These are phyloP conservation scores for Rhopalosiphum nymphaeae DNA, from an alignment of 2,888 invertebrate species.

Conservation along the genomic window DNA sequence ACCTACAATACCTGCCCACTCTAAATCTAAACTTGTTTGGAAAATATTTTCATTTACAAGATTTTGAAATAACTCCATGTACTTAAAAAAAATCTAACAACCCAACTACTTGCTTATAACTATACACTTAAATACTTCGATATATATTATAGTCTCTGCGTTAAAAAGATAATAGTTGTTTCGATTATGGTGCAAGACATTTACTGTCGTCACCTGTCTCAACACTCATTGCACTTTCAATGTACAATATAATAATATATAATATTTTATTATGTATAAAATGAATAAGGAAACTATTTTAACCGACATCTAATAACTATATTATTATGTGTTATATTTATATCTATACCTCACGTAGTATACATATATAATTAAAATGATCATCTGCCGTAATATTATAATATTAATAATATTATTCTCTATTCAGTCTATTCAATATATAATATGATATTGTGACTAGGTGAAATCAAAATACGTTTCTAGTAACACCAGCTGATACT, in stretches of 20 bases:
- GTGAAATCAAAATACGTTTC: slow-evolving; percentile 2
- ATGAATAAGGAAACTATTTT: not conserved
- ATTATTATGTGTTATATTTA: not conserved
- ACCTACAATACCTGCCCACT: not conserved
- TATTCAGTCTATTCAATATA: not conserved
- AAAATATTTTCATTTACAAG: slow-evolving; percentile 21
- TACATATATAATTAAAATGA: not conserved
- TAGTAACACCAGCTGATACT: not conserved
- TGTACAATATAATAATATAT: not conserved
- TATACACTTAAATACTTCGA: not conserved
- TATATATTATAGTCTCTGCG: not conserved
- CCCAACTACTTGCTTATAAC: not conserved
- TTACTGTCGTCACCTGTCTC: not conserved
- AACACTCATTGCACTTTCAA: not conserved
- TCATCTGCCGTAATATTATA: not conserved
- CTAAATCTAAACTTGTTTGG: slow-evolving; percentile 37
- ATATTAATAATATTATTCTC: too few relatives aligned
- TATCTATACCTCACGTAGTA: not conserved
- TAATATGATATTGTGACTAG: not conserved
- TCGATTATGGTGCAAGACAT: not conserved
- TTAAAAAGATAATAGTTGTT: not conserved
- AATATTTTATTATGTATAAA: not conserved
- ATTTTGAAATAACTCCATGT: not conserved
- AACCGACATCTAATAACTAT: not conserved
- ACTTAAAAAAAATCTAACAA: slow-evolving; percentile 5